Base-by-base conservation (phyloP, 2,797 vertebrate genomes). In the Champsocephalus gunnari region DNA sequence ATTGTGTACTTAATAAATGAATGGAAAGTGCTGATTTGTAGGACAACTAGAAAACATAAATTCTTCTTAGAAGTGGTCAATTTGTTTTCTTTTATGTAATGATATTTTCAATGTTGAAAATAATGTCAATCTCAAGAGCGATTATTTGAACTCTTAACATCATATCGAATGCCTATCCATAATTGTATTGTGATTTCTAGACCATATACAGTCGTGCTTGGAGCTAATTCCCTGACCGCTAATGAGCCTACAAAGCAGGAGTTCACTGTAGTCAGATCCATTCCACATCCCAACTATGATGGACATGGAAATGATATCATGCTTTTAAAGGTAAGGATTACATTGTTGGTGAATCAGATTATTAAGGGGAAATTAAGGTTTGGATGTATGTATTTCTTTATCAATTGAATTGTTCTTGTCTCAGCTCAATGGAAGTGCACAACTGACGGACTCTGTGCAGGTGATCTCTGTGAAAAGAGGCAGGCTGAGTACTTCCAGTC, bases 271-370 rank as follows among this genome's bases (percentile, higher is more conserved):
- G 2, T 66, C 54, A 70, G 61, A 43, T 60, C 63, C 53, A 70
- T 93, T 68, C 87, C 64, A 48, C 87, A 93, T 77, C 92, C 93
- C 11, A 0, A 13, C 41, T 94, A 91, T 44, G 69, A 81, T 12
- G 43, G 68, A 2, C 61, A 77, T 9, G 6, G 1, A 32, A 92
- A 91, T 43, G 93, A 94, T n/a, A 82, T 94, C 79, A 93, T 93
- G 93, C 92, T 94, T 2, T 80, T 94, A 1, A 84, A 92, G 92
- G 93, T 94, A 44, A 80, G 77, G 41, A 57, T 65, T 24, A 12
- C 19, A 16, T 24, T 38, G 13, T 13, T 56, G 5, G 24, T 21
- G 3, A 19, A 28, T 28, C 4, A 28, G 28, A 28, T 28, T 38
- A 38, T 38, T 38, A 6, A 6, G 1, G 34, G 34, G 8, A 38